Percentiles rank a stretch among this genome's conserved stretches.
These are phyloP conservation scores for Himalopsyche anomala DNA, from an alignment of 2,888 invertebrate species.

Conservation along the genomic window DNA sequence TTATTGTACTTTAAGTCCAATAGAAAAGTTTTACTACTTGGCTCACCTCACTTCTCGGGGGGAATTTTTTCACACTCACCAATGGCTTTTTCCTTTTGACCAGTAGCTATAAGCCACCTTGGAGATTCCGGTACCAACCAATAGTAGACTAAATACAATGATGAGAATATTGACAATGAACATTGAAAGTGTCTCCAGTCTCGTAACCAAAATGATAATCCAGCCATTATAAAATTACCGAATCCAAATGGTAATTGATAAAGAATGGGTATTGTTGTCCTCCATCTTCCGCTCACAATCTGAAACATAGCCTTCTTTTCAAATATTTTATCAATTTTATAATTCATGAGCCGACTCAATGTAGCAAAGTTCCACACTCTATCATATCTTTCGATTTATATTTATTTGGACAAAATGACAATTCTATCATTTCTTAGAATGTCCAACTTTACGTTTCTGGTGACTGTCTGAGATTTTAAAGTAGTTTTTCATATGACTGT, in stretches of 20 bases:
- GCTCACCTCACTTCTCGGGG: neutral
- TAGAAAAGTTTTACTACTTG: too few relatives aligned
- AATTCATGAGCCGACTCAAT: too few relatives aligned
- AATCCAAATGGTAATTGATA: slow-evolving; percentile 81
- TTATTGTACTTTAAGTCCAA: too few relatives aligned
- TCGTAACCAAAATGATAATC: slow-evolving; percentile 77
- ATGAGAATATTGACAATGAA: slow-evolving; percentile 75
- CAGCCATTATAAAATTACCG: slow-evolving; percentile 78
- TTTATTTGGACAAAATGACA: too few relatives aligned
- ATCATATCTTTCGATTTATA: too few relatives aligned
- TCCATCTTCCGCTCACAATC: slow-evolving; percentile 79
- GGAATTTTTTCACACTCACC: slow-evolving; percentile 67
- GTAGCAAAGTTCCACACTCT: too few relatives aligned
- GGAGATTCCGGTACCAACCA: slow-evolving; percentile 80
- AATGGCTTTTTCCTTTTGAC: slow-evolving; percentile 74
- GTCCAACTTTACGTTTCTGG: too few relatives aligned
- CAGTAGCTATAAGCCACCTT: slow-evolving; percentile 79
- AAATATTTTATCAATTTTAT: too few relatives aligned
- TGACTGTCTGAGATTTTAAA: too few relatives aligned
- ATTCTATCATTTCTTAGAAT: too few relatives aligned
- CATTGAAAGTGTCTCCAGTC: slow-evolving; percentile 81
- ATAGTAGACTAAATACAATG: slow-evolving; percentile 74
- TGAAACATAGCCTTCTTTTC: slow-evolving; percentile 65
- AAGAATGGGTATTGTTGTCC: slow-evolving; percentile 79
- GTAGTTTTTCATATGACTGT: too few relatives aligned